Evolutionary conservation across 2,888 invertebrate genomes (phyloP).

Genomic region (Stratiomys singularior): DNA sequence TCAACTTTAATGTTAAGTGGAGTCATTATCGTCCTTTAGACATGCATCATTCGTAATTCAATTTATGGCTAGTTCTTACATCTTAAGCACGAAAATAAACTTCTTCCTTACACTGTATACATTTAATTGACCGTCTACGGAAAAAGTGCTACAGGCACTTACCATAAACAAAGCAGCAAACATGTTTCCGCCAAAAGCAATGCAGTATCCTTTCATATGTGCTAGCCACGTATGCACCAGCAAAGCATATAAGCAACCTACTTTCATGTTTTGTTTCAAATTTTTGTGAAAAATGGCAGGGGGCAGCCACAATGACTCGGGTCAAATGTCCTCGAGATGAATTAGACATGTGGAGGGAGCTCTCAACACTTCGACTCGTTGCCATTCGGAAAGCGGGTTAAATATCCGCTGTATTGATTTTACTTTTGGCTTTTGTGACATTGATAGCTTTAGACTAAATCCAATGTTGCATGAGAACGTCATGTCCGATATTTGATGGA

Average conservation of each 20-base stretch:
- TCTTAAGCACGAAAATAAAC: no score
- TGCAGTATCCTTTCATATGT: neutral
- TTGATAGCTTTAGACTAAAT: no score
- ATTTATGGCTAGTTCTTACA: no score
- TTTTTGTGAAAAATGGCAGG: neutral
- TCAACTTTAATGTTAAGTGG: no score
- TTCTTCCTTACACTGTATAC: no score
- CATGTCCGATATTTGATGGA: no score
- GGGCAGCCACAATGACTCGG: slow-evolving; percentile 2
- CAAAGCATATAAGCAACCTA: neutral
- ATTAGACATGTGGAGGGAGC: neutral
- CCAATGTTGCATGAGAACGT: no score
- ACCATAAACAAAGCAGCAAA: neutral
- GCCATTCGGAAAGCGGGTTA: no score
- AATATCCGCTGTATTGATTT: no score
- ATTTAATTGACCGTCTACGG: neutral
- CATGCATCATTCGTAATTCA: no score
- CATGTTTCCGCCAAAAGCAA: neutral
- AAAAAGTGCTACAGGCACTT: neutral
- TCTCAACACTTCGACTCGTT: neutral
- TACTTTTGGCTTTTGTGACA: no score
- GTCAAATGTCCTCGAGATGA: neutral
- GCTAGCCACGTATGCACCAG: neutral
- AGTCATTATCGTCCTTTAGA: no score
- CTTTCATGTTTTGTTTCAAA: neutral